Percentiles rank a stretch among this genome's conserved stretches.
These are phyloP conservation scores for Cyprinodon diabolis DNA, from an alignment of 2,797 vertebrate species.

Conservation along the genomic window DNA sequence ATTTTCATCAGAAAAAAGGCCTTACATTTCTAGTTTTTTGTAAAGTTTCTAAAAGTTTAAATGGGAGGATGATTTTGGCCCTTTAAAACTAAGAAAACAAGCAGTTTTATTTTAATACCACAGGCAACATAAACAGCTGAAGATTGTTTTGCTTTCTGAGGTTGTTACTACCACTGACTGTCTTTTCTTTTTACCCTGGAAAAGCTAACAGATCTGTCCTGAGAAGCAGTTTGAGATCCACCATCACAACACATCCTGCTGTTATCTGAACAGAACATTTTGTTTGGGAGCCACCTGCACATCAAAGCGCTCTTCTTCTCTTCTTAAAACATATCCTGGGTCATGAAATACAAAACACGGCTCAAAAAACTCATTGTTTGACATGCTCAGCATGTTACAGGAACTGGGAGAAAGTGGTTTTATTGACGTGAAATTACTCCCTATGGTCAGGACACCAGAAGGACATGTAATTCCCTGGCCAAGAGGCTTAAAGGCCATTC, in stretches of 20 bases:
- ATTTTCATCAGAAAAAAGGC: not conserved
- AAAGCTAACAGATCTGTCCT: conserved; percentile 27
- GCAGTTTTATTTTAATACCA: conserved; percentile 16
- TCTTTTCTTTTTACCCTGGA: conserved; percentile 38
- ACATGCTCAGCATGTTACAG: conserved; percentile 53
- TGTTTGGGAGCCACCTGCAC: conserved; percentile 57
- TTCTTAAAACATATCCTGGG: conserved; percentile 60
- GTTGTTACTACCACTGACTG: conserved; percentile 28
- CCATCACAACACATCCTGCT: conserved; percentile 67
- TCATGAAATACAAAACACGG: conserved; percentile 57
- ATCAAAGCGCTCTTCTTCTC: conserved; percentile 56
- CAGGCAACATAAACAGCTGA: conserved; percentile 43
- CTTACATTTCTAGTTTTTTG: not conserved
- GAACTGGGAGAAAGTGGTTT: conserved; percentile 60
- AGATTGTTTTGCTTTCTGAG: conserved; percentile 50
- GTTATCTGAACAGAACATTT: conserved; percentile 39
- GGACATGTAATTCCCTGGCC: conserved; percentile 7
- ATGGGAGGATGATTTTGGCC: not conserved
- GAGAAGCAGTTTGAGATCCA: conserved; percentile 3
- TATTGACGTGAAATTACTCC: conserved; percentile 50
- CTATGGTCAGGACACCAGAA: conserved; percentile 15
- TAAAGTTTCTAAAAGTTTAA: not conserved
- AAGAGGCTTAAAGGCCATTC: conserved; percentile 11
- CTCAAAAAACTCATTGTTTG: conserved; percentile 40
- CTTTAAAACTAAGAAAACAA: not conserved